Evolutionary conservation across 2,888 invertebrate genomes (phyloP).

Genomic region (Acanthosepion esculentum): DNA sequence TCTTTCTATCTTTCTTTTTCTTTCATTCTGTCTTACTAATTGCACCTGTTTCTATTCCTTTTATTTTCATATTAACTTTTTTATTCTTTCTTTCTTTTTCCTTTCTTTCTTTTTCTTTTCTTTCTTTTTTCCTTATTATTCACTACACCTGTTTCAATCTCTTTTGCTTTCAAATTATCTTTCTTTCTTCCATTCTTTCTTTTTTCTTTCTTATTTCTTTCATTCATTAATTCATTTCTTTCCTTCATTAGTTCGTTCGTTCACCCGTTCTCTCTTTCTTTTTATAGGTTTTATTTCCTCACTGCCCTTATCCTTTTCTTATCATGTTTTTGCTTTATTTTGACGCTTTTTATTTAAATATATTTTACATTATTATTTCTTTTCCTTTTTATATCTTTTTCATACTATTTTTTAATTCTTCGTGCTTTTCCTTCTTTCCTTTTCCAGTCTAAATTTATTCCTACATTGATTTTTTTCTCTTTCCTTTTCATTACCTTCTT

Average conservation of each 20-base stretch:
- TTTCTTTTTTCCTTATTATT: background rate
- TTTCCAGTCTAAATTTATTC: background rate
- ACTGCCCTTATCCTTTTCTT: background rate
- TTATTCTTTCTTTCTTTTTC: background rate
- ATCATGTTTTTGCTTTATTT: background rate
- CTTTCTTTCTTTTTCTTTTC: background rate
- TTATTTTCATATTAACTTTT: background rate
- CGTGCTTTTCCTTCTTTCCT: background rate
- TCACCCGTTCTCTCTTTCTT: background rate
- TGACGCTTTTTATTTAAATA: no score
- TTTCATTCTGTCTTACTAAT: background rate
- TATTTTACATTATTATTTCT: background rate
- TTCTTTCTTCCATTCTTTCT: no score
- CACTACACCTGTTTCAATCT: accelerated
- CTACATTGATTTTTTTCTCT: background rate
- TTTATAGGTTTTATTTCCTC: background rate
- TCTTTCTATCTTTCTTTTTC: background rate
- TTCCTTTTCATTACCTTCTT: no score
- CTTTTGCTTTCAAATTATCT: background rate
- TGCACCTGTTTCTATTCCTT: background rate
- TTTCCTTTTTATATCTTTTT: background rate
- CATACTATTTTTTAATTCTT: background rate
- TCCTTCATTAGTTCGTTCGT: no score
- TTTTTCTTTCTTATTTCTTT: no score
- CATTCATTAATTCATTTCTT: no score